Evolutionary conservation across 2,797 vertebrate genomes (phyloP).

Genomic region (Crocodylus rhombifer): DNA sequence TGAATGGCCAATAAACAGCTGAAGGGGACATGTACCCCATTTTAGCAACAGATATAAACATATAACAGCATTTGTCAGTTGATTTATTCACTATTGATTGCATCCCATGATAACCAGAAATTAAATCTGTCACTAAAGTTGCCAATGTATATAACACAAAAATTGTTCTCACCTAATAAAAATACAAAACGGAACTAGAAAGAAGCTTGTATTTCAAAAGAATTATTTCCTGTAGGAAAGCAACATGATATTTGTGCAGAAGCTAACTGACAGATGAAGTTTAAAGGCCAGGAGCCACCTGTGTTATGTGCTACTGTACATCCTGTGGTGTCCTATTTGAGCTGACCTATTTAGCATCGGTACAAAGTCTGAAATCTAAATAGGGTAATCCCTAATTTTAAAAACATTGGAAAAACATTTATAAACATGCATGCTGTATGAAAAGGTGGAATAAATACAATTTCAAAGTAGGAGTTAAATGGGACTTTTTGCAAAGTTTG

Average conservation of each 20-base stretch:
- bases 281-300: neutral
- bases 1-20: slow-evolving; percentile 73
- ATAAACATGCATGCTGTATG: neutral
- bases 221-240: slow-evolving; percentile 41
- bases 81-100: slow-evolving; percentile 74
- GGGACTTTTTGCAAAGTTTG: no score
- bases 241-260: neutral
- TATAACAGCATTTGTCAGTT: slow-evolving; percentile 41
- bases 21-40: slow-evolving; percentile 59
- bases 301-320: neutral
- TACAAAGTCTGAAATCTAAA: neutral
- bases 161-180: slow-evolving; percentile 66
- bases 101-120: slow-evolving; percentile 71
- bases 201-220: slow-evolving; percentile 44
- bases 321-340: neutral
- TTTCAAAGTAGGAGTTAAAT: no score
- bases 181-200: slow-evolving; percentile 30
- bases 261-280: neutral
- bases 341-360: neutral
- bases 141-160: slow-evolving; percentile 38
- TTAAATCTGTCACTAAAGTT: slow-evolving; percentile 70
- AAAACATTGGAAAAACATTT: neutral
- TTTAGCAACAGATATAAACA: slow-evolving; percentile 44
- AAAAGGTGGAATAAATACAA: neutral
- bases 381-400: neutral